Base-by-base conservation (phyloP, 2,888 invertebrate species). In the Andrena haemorrhoa region DNA sequence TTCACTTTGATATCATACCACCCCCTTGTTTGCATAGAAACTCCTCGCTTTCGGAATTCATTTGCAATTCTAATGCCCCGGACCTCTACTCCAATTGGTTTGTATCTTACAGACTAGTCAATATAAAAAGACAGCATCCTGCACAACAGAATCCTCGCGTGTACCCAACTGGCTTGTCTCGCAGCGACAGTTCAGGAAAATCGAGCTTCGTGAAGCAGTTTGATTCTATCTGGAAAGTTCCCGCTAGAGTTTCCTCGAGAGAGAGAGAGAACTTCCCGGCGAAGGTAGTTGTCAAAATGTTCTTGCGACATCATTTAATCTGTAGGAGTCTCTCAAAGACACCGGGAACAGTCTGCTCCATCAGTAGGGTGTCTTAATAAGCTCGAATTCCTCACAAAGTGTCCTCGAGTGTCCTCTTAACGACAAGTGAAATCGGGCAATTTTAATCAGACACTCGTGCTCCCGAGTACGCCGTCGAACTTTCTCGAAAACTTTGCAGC, bases 191-290 rank as follows among this genome's bases (percentile, higher is more conserved):
- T 66, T 58, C n/a, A 41, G 58, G 41, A 47, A 64, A 64, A 47
- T 47, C 53, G 56, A 47, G 49, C 10, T 23, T 20, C 26, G 20
- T 12, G 23, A 23, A 56, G 56, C 56, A 56, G 56, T 75, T 23
- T 66, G 60, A 74, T 63, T 70, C 49, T 56, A 53, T 64, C 53
- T 35, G 12, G 35, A 8, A 69, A 63, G 10, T 75, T 66, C 51
- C 1, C 41, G 41, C 4, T 26, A 29, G 58, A 66, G 8, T 33
- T 58, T 56, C n/a, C 10, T 29, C 31, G 31, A 49, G 23, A 26
- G 2, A 29, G 20, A 0, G 12, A 26, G 2, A 29, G 20, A 0
- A 56, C 35, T 47, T 12, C 16, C 6, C 47, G n/a, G 12, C 29
- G 10, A 47, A 41, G 20, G 23, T 29, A 70, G 29, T 70, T 47